Percentiles rank a stretch among this genome's conserved stretches.
These are phyloP conservation scores for Anthoscopus minutus DNA, from an alignment of 2,113 vertebrate species.

Conservation along the genomic window DNA sequence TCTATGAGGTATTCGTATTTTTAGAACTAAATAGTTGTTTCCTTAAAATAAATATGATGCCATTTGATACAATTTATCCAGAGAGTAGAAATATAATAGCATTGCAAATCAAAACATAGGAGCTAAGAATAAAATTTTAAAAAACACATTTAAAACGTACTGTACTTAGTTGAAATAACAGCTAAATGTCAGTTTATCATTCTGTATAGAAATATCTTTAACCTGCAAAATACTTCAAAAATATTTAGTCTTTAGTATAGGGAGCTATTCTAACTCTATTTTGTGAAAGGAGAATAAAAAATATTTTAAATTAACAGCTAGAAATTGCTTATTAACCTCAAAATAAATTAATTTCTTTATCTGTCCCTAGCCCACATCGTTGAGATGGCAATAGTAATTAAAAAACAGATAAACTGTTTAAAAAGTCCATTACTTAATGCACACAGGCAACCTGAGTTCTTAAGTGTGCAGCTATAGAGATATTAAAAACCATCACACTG, in stretches of 20 bases:
- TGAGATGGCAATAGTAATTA: constrained; percentile 41
- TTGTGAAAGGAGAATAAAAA: not conserved
- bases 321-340: constrained; percentile 7
- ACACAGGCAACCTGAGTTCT: not conserved
- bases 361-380: not conserved
- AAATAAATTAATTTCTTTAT: constrained; percentile 40
- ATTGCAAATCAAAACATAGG: not conserved
- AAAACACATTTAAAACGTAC: not conserved
- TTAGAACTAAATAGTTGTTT: not conserved
- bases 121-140: not conserved
- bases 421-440: constrained; percentile 26
- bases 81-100: not conserved
- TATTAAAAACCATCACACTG: constrained; percentile 14
- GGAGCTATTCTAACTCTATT: not conserved
- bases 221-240: not conserved
- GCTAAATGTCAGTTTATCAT: not conserved
- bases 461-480: constrained; percentile 10
- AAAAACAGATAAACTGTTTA: constrained; percentile 51
- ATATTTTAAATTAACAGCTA: not conserved
- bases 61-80: not conserved
- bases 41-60: not conserved
- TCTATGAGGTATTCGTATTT: not conserved
- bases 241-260: not conserved
- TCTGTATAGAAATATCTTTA: not conserved
- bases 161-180: not conserved